These are phyloP conservation scores for Tokudaia tokunoshimensis DNA, from an alignment of 2,797 vertebrate genomes.

Conservation along the genomic window DNA sequence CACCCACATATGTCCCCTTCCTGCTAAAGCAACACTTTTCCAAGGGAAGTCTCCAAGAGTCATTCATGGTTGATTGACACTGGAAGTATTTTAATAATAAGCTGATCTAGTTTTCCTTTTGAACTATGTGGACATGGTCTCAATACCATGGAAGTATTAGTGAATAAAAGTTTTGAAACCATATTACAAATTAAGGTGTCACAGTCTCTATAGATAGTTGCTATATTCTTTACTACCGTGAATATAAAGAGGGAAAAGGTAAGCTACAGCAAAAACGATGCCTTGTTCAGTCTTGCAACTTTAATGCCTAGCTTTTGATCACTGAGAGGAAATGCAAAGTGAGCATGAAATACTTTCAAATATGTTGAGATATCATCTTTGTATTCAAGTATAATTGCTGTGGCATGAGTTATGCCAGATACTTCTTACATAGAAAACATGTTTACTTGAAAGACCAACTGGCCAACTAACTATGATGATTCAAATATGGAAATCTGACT, in stretches of 20 bases:
- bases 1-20: background rate
- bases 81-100: conserved; percentile 28
- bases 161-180: background rate
- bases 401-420: background rate
- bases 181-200: background rate
- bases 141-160: background rate
- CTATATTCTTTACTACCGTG: background rate
- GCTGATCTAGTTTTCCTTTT: background rate
- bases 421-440: conserved; percentile 1
- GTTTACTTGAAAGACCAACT: conserved; percentile 27
- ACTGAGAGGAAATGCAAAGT: background rate
- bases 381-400: background rate
- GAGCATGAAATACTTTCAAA: background rate
- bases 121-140: background rate
- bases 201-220: background rate
- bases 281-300: background rate
- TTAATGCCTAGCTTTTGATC: background rate
- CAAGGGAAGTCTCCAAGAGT: background rate
- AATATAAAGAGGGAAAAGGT: background rate
- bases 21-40: background rate
- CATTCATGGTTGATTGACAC: background rate
- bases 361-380: background rate
- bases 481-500: background rate
- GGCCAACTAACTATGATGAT: background rate
- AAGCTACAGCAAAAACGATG: background rate